Evolutionary conservation across 2,113 vertebrate genomes (phyloP).

Genomic region (Datnioides undecimradiatus): DNA sequence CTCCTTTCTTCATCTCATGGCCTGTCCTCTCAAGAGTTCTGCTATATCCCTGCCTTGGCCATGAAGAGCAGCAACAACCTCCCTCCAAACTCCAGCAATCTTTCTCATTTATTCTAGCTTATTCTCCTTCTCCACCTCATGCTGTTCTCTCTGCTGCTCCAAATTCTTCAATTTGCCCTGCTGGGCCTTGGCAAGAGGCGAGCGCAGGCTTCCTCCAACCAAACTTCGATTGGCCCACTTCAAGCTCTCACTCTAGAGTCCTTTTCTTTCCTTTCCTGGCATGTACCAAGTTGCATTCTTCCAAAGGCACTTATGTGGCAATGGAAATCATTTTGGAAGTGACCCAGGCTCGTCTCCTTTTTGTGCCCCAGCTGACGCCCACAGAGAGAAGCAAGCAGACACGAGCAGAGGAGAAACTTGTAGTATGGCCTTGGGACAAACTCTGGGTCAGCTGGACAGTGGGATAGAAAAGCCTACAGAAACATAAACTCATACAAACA

Average conservation of each 20-base stretch:
- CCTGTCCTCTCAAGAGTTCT: constrained; percentile 22
- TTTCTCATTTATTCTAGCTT: constrained; percentile 52
- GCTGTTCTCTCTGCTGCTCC: constrained; percentile 49
- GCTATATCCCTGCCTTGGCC: constrained; percentile 23
- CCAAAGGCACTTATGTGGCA: constrained; percentile 74
- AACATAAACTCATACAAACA: constrained; percentile 39
- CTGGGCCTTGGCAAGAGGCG: constrained; percentile 62
- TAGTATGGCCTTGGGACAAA: constrained; percentile 40
- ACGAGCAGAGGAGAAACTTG: constrained; percentile 14
- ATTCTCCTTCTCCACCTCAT: constrained; percentile 59
- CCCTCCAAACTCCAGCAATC: constrained; percentile 54
- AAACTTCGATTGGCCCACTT: constrained; percentile 73
- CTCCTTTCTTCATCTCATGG: background rate
- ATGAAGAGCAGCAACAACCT: constrained; percentile 24
- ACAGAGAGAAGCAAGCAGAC: constrained; percentile 35
- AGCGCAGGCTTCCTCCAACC: constrained; percentile 54
- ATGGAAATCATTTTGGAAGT: constrained; percentile 74
- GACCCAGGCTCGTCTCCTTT: constrained; percentile 57
- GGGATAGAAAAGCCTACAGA: constrained; percentile 27
- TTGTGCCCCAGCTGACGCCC: constrained; percentile 37
- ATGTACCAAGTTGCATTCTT: constrained; percentile 70
- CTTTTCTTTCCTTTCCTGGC: constrained; percentile 76
- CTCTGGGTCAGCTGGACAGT: constrained; percentile 51
- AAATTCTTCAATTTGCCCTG: constrained; percentile 69
- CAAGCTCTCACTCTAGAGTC: constrained; percentile 65